Evolutionary conservation across 2,797 vertebrate genomes (phyloP).

Genomic region (Paguma larvata): DNA sequence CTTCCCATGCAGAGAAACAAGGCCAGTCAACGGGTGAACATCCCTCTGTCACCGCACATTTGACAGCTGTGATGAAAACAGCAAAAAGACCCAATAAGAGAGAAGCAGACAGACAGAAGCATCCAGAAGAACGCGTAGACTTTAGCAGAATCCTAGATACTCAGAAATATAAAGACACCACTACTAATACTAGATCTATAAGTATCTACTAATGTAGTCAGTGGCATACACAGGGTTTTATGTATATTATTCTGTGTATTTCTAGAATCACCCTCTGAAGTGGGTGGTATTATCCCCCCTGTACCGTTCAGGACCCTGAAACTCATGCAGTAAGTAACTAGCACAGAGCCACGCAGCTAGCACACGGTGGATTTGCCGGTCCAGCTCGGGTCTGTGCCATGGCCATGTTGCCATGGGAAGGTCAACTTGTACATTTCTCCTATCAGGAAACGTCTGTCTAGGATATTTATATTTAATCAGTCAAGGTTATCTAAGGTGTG

Average conservation of each 20-base stretch:
- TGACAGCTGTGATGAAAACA: background rate
- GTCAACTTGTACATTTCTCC: background rate
- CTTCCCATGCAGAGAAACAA: background rate
- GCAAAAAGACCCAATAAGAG: background rate
- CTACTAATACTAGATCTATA: background rate
- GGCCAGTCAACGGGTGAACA: background rate
- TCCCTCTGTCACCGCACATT: background rate
- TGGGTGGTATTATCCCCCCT: background rate
- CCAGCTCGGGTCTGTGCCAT: rapidly evolving
- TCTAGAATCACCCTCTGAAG: background rate
- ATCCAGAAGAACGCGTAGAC: background rate
- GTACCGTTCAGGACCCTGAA: background rate
- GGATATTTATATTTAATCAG: slow-evolving; percentile 15
- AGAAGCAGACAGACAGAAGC: background rate
- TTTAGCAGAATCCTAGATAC: background rate
- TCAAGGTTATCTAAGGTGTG: background rate
- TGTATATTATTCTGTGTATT: background rate
- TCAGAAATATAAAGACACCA: background rate
- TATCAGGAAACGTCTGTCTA: background rate
- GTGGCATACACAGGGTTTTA: background rate
- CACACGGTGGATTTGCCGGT: background rate
- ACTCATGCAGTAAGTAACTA: background rate
- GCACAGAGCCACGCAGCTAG: background rate
- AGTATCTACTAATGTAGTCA: background rate
- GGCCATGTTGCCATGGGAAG: background rate